Evolutionary conservation across 1,140 invertebrate species (phyloP), one percentile per base, ranked within the genome.

Genomic region (Phocides pigmalion): DNA sequence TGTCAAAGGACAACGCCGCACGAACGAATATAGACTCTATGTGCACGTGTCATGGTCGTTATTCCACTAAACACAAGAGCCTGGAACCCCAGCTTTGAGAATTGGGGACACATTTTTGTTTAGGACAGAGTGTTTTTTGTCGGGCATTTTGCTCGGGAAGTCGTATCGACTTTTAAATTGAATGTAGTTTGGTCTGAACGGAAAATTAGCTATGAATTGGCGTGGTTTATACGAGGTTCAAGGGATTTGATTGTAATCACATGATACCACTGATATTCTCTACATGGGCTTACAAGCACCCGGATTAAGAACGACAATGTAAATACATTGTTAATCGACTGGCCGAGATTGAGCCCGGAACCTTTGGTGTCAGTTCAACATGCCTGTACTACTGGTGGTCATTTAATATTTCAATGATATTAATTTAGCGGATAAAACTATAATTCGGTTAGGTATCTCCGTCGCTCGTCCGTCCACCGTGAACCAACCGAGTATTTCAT

Each of bases 51-150:
- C 14, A 68, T 25, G 20, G 25, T 47, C 28, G 37, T 17, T 32
- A 44, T 68, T 64, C 49, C n/a, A 51, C n/a, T 44, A 35, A 19
- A 41, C 32, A 9, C 53, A 35, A 32, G 6, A 22, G 14, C 19
- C 16, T 32, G 28, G n/a, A 37, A 53, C 56, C 41, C 64, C 54
- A 35, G 41, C 54, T 46, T 46, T 41, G 41, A 58, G 59, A 67
- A 67, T 56, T 63, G 59, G 65, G 46, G 65, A 53, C 65, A 67
- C 65, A 67, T 67, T 67, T 67, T 67, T 50, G 58, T 54, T 37
- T 37, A 49, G 64, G 22, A 42, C 49, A 61, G 53, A 58, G 44
- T 49, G 61, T 62, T 62, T 67, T 64, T 67, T 67, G 56, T 62
- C 62, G 50, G 59, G 53, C 59, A 56, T 67, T 67, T 67, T 62